phyloP scores from a whole-genome alignment of 2,888 invertebrate genomes.

The Orchesella flavescens region DNA sequence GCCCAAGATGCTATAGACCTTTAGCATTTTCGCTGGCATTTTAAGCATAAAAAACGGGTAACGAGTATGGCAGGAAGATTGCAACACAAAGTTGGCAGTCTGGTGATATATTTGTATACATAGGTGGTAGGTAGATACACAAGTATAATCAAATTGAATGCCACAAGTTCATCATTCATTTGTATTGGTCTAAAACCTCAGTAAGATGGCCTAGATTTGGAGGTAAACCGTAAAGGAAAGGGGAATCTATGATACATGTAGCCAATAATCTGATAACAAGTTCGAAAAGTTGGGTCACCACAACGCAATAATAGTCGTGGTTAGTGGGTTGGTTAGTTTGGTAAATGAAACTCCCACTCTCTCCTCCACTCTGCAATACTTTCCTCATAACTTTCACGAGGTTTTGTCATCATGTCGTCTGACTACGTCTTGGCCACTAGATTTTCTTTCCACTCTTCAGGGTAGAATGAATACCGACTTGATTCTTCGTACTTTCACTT shows the following conservation, averaged over 20 bases:
- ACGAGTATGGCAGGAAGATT: too few relatives aligned
- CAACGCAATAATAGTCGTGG: conserved; percentile 33
- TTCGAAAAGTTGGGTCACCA: conserved; percentile 42
- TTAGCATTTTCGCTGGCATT: too few relatives aligned
- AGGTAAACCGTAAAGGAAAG: background rate
- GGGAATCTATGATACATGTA: conserved; percentile 7
- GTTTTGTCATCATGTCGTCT: conserved; percentile 2
- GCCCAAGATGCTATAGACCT: too few relatives aligned
- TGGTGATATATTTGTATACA: background rate
- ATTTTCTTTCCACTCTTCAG: background rate
- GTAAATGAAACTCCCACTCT: background rate
- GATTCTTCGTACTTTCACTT: background rate
- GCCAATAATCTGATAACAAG: conserved; percentile 34
- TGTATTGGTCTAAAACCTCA: background rate
- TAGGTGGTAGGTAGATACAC: too few relatives aligned
- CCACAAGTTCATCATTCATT: conserved; percentile 44
- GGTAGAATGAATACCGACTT: background rate
- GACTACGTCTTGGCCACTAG: background rate
- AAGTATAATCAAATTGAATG: conserved; percentile 45
- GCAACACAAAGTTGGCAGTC: conserved; percentile 1
- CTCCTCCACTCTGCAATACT: background rate
- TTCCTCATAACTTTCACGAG: conserved; percentile 3
- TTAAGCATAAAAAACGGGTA: too few relatives aligned
- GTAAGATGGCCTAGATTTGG: too few relatives aligned
- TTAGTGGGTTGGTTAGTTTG: conserved; percentile 36